phyloP scores from a whole-genome alignment of 2,888 invertebrate genomes.

The Holacanthella duospinosa region DNA sequence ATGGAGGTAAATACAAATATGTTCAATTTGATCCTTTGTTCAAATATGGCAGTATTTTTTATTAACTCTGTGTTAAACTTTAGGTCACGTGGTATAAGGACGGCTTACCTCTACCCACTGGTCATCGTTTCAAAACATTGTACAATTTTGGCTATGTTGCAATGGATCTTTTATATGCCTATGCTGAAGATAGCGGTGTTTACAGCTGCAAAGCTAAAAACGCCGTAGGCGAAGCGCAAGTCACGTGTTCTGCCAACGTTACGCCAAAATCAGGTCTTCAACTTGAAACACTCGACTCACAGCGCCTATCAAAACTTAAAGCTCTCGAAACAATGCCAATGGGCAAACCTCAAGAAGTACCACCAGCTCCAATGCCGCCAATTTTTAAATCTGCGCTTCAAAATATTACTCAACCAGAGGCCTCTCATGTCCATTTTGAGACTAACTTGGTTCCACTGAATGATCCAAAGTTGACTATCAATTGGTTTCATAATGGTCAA shows the following conservation, averaged over 20 bases:
- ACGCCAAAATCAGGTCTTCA: constrained; percentile 71
- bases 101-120: constrained; percentile 74
- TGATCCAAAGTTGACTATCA: constrained; percentile 77
- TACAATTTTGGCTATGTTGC: constrained; percentile 97
- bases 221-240: constrained; percentile 88
- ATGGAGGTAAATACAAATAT: too few relatives aligned
- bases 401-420: constrained; percentile 75
- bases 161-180: constrained; percentile 88
- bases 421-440: constrained; percentile 81
- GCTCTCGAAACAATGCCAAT: constrained; percentile 71
- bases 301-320: constrained; percentile 75
- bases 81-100: constrained; percentile 82
- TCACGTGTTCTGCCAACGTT: constrained; percentile 68
- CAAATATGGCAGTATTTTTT: too few relatives aligned
- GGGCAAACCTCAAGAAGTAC: constrained; percentile 62
- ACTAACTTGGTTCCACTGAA: constrained; percentile 85
- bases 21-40: too few relatives aligned
- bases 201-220: constrained; percentile 95
- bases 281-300: constrained; percentile 81
- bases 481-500: constrained; percentile 87
- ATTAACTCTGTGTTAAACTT: too few relatives aligned
- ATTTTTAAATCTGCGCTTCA: constrained; percentile 83
- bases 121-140: constrained; percentile 89
- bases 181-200: constrained; percentile 91
- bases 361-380: constrained; percentile 68